Evolutionary conservation across 2,797 vertebrate species (phyloP), one percentile per base, ranked within the genome.

Genomic region (Phyllotis vaccarum): DNA sequence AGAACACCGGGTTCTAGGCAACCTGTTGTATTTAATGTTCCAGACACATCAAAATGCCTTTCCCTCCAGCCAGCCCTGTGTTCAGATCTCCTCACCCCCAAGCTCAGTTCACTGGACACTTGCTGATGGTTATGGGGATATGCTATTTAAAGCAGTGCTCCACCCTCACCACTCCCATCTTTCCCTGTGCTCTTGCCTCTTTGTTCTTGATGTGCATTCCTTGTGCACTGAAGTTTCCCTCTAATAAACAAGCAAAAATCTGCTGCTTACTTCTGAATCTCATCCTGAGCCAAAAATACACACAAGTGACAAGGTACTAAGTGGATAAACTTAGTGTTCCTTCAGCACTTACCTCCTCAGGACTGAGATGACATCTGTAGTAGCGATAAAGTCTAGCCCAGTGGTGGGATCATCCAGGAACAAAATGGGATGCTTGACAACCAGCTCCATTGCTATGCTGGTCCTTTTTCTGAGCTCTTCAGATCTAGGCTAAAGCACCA

Each of bases 351-450:
- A 99, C 99, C 99, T 99, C 98, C 99, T 99, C 54, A 99, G 98
- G 13, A 99, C 98, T 93, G 99, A 97, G 7, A 99, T 98, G 46
- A 99, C 99, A 34, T 99, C 99, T 6, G 99, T 99, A 12, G 99
- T 99, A 0, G 99, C 99, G 98, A 99, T 99, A 13, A 99, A 98
- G 64, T 99, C 99, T 22, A 99, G 98, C 6, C 99, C 99, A 0
- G 99, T 99, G 31, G 99, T 99, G 7, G 99, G 99, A 90, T 99
- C 99, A 90, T 99, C 99, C 98, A 99, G 97, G 97, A 99, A 99
- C 56, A 99, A 98, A 92, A 99, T 98, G 0, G 99, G 97, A 3
- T 99, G 99, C 85, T 99, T 99, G 0, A 98, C 99, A 93, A 99
- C 99, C 76, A 99, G 98, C 98, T 99, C 99, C 99, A 99, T 99